Base-by-base conservation (phyloP, 2,113 vertebrate species). In the Ochotona princeps region DNA sequence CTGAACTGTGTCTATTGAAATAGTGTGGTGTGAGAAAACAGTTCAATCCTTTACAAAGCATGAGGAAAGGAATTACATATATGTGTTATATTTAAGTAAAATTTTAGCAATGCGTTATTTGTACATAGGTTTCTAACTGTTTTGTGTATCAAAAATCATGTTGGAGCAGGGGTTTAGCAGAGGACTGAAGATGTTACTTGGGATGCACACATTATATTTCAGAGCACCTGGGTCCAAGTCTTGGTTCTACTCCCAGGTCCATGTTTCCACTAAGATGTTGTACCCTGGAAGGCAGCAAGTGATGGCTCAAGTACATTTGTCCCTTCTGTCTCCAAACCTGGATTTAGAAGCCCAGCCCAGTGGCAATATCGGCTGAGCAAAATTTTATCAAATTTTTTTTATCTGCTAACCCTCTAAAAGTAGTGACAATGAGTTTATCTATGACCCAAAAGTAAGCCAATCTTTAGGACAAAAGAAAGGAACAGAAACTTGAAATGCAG, bases 341-440 rank as follows among this genome's bases (percentile, higher is more conserved):
- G 35, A 80, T 87, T 81, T 12, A 86, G 61, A 95, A 65, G 12
- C 13, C 72, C 60, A 86, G 89, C 26, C 25, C 47, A 61, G 17
- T 17, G 94, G 38, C 70, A 89, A 87, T 21, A 54, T 2, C 89
- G 60, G 83, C n/a, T 73, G 63, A 65, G 25, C 74, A 92, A 61
- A 90, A 73, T 93, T 87, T 78, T 70, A 78, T 90, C 49, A 75
- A 66, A 86, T 86, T 75, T 92, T 65, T 94, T 69, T 93, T 66
- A 69, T 23, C 25, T 83, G 15, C 38, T 28, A 65, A 10, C 7
- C 13, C 14, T 67, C 32, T 74, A 67, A 81, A 79, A 12, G 63
- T 60, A 49, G 25, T 76, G 70, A 72, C 32, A n/a, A 49, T 87
- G 30, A 89, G 8, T 49, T 2, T 35, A n/a, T 54, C 10, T 8